Evolutionary conservation across 2,113 vertebrate genomes (phyloP).

Genomic region (Campylomormyrus numenius): DNA sequence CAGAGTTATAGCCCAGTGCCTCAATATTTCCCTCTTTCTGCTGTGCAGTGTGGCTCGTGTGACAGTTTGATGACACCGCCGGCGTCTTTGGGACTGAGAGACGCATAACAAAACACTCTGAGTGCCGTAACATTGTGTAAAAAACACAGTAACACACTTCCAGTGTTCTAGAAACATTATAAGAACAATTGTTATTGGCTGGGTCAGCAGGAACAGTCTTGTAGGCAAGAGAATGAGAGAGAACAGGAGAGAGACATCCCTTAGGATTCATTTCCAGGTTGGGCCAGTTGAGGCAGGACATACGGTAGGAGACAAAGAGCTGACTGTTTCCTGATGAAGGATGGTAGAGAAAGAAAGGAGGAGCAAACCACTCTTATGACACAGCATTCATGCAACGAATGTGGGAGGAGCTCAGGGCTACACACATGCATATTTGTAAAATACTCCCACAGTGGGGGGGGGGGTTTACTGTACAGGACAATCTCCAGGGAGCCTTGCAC

Average conservation of each 20-base stretch:
- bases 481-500: neutral
- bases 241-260: neutral
- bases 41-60: neutral
- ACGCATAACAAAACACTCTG: neutral
- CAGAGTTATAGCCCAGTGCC: neutral
- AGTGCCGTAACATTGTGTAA: neutral
- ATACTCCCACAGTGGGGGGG: neutral
- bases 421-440: neutral
- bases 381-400: neutral
- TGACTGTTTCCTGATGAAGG: slow-evolving; percentile 4
- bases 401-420: neutral
- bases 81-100: neutral
- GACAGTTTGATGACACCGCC: neutral
- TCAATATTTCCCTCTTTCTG: neutral
- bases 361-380: neutral
- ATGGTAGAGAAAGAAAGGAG: neutral
- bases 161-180: neutral
- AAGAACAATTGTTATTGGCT: neutral
- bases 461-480: neutral
- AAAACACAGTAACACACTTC: neutral
- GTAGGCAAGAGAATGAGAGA: neutral
- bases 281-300: slow-evolving; percentile 4
- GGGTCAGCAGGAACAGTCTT: neutral
- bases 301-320: neutral
- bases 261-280: slow-evolving; percentile 3